Evolutionary conservation across 2,797 vertebrate genomes (phyloP), one percentile per base, ranked within the genome.

Genomic region (Typhlichthys subterraneus): DNA sequence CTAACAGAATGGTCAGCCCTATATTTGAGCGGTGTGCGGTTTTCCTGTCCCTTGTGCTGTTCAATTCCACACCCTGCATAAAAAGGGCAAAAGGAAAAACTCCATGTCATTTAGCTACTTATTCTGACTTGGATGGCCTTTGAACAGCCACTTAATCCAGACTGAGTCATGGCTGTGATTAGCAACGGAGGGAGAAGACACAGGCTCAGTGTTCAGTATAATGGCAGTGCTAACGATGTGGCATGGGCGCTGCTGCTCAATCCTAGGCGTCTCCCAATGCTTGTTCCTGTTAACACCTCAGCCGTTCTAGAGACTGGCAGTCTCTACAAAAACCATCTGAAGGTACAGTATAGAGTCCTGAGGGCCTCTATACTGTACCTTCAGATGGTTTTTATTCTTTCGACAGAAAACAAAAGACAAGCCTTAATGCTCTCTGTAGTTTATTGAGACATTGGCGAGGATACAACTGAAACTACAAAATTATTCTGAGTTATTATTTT

Each of bases 231-330:
- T 82, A 87, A 89, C 85, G 81, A 84, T 83, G 85, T 48, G 85
- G 87, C 78, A 75, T 76, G 70, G 61, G 74, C 69, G 11, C 13
- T 54, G 73, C 66, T 49, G 15, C 79, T 76, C 60, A 84, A 78
- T 83, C 73, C 77, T 79, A 80, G 82, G 78, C 50, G 60, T 84
- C 71, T 81, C 76, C 76, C 70, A 75, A 46, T 72, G 75, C 76
- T 78, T 80, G 60, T 84, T 89, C 77, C 82, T 88, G 87, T 91
- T 91, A 89, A 89, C 80, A 71, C 72, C 57, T 76, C 73, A 74
- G 72, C 69, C 78, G 82, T 83, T 82, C 82, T 85, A 56, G 81
- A 81, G 64, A 82, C 61, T 69, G 73, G 68, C 52, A 68, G 42
- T 56, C 17, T 17, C 17, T 17, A 17, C 17, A 17, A 17, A 17